Conservation (phyloP, 37 sponge, comb jelly and placozoan genomes). For the Eunapius fragilis region DNA sequence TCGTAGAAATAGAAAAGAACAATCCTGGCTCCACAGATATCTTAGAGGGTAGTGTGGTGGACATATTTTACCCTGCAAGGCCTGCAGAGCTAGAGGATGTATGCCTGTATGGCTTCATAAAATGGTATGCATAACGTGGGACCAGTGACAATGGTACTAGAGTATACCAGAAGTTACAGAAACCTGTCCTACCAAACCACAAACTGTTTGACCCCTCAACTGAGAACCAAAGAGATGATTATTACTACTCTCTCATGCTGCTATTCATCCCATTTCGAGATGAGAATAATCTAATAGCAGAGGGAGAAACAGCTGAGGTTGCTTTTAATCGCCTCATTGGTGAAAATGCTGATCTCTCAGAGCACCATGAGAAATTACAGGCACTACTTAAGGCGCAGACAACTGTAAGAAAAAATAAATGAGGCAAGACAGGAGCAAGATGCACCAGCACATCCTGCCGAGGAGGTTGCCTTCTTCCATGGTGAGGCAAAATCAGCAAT, state of each 20-base stretch:
- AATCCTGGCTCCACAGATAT: constrained; percentile 36
- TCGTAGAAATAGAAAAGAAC: constrained; percentile 23
- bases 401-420: constrained; percentile 21
- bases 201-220: constrained; percentile 28
- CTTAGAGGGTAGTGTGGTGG: constrained; percentile 30
- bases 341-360: not conserved
- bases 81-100: constrained; percentile 46
- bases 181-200: constrained; percentile 29
- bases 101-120: constrained; percentile 41
- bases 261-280: constrained; percentile 52
- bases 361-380: constrained; percentile 41
- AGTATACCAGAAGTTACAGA: constrained; percentile 1
- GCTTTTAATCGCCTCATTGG: constrained; percentile 23
- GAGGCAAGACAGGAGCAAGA: constrained; percentile 39
- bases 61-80: constrained; percentile 37
- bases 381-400: constrained; percentile 28
- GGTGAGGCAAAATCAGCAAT: constrained; percentile 59
- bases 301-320: constrained; percentile 41
- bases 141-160: not conserved
- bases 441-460: constrained; percentile 11
- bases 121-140: not conserved
- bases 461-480: constrained; percentile 27
- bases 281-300: constrained; percentile 16
- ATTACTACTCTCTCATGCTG: constrained; percentile 43
- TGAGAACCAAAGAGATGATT: constrained; percentile 40